Base-by-base conservation (phyloP, 35 echinoderm and acorn worm species). In the Holothuria glaberrima region DNA sequence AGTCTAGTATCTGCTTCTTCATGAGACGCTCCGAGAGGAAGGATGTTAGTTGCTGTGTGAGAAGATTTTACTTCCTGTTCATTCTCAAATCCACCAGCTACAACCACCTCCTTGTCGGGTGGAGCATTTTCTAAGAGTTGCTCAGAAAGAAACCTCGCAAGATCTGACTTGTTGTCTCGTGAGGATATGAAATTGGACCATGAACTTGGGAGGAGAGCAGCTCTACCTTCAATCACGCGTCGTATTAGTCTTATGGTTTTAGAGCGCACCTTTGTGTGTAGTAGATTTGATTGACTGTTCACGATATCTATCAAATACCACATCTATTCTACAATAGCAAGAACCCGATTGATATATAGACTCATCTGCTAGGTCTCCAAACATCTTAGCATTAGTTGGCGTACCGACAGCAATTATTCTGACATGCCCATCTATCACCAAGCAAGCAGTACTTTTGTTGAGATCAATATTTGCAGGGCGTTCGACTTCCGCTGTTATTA, bases 121-220 rank as follows among this genome's bases (percentile, higher is more conserved):
- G 59, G 50, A 29, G 77, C 21, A 46, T 41, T 24, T 16, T 57
- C 4, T 4, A 19, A 7, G 27, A 87, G 30, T 32, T 88, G 10
- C 65, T 81, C 89, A 13, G 74, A 90, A 20, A 86, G 63, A 13
- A 60, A 85, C 5, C 50, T 12, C 32, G 91, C 91, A 79, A 92
- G 82, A 59, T 92, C 85, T 44, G 56, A 18, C 50, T 92, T 92
- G 20, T 91, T 91, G 17, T 72, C 67, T 54, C 33, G 18, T 19
- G 57, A 61, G 59, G 78, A 45, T 22, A 91, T 64, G 56, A 86
- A 86, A 62, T 91, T 86, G 22, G 57, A 16, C 91, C 91, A 93
- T n/a, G 48, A 64, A 35, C 45, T 81, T 54, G 91, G 86, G 30
- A 93, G 86, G 48, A 88, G 88, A 0, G 90, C 78, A 90, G 83